Evolutionary conservation across 2,888 invertebrate genomes (phyloP), one percentile per base, ranked within the genome.

Genomic region (Andrena flavipes): DNA sequence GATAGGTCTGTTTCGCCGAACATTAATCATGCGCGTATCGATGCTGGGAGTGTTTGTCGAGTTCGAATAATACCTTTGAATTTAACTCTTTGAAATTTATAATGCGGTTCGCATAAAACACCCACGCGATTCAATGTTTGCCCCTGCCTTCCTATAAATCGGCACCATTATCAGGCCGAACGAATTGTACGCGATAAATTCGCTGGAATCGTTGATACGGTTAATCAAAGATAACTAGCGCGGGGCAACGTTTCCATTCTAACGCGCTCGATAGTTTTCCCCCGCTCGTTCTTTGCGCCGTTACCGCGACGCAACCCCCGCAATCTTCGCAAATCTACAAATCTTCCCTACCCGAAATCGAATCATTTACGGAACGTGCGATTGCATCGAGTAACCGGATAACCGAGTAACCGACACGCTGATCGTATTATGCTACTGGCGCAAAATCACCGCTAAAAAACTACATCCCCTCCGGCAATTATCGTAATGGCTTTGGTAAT

Each of bases 41-140:
- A 51, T 23, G 48, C 51, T 54, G 65, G n/a, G 26, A 62, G 10
- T 20, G 54, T 33, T 67, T 4, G 13, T 16, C 42, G 16, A 13
- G 23, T 54, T 29, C 54, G 20, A 35, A 75, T 75, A 75, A 75
- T 75, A 30, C 35, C 49, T 16, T 59, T 35, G 42, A 67, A 68
- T 62, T 62, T n/a, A 62, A 71, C 62, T 67, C 70, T 80, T 82
- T 26, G 67, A 74, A 75, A 82, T 80, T 65, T 71, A 80, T 80
- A 71, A 80, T 35, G 74, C 62, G 35, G 23, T 5, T 1, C 65
- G n/a, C 35, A 29, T 67, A 59, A 80, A 71, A 80, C 54, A 51
- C 1, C n/a, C 16, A 2, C 23, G 7, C 35, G 30, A 35, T 62
- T 67, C 29, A 7, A 69, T 20, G 56, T 23, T 33, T 48, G 26